Percentiles rank a stretch among this genome's conserved stretches.
phyloP scores from a whole-genome alignment of 1,140 invertebrate species.

The Drosophila nasuta region DNA sequence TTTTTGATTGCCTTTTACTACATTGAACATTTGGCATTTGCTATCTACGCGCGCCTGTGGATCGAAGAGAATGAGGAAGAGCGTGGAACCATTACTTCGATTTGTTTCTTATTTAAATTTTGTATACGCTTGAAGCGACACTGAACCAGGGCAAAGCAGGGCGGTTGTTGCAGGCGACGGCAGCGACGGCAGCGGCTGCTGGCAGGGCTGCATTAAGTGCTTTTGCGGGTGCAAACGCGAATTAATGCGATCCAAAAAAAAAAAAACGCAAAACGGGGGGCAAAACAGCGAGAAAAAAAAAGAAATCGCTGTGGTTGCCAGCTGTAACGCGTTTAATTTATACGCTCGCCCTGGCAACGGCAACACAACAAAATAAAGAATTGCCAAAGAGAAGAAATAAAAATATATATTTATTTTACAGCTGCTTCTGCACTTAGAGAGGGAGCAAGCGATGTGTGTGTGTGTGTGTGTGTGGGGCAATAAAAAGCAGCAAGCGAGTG shows the following conservation, averaged over 20 bases:
- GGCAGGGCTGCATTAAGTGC: constrained; percentile 67
- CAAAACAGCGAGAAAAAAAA: constrained; percentile 4
- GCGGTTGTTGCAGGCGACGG: constrained; percentile 7
- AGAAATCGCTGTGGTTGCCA: constrained; percentile 76
- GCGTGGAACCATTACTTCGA: constrained; percentile 67
- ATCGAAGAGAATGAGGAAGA: background rate
- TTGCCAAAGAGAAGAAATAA: constrained; percentile 59
- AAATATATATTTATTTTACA: constrained; percentile 83
- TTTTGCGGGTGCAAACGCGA: constrained; percentile 77
- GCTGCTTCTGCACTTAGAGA: constrained; percentile 77
- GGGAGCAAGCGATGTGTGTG: background rate
- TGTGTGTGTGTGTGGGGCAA: constrained; percentile 57
- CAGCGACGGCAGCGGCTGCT: constrained; percentile 2
- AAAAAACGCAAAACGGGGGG: constrained; percentile 3
- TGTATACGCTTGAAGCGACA: constrained; percentile 59
- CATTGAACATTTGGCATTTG: constrained; percentile 77
- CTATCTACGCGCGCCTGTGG: constrained; percentile 40
- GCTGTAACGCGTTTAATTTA: constrained; percentile 83
- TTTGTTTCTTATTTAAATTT: constrained; percentile 83
- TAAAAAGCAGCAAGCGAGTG: constrained; percentile 80
- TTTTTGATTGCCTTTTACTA: constrained; percentile 61
- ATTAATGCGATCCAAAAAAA: constrained; percentile 64
- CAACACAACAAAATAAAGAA: constrained; percentile 66
- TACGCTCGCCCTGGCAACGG: constrained; percentile 55
- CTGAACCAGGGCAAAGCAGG: constrained; percentile 15